Evolutionary conservation across 2,113 vertebrate genomes (phyloP).

Genomic region (Chloebia gouldiae): DNA sequence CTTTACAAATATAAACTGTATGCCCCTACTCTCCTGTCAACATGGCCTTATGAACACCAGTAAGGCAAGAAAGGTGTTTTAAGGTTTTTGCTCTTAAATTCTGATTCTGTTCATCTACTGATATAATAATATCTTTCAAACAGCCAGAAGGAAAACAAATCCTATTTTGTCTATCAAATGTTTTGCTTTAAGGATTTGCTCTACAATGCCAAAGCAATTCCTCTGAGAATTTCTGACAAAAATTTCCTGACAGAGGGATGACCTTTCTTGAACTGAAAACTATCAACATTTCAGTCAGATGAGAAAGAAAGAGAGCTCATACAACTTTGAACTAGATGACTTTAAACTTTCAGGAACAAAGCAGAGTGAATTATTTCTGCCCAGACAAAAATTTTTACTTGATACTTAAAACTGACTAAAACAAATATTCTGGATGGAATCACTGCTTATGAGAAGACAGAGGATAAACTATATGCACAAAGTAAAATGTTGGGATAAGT

Average conservation of each 20-base stretch:
- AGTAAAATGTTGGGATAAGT: neutral
- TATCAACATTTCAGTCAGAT: neutral
- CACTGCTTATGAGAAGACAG: neutral
- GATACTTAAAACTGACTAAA: neutral
- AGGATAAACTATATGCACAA: neutral
- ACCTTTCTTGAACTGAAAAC: neutral
- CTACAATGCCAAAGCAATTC: neutral
- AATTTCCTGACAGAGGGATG: neutral
- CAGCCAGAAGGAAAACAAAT: neutral
- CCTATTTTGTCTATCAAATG: neutral
- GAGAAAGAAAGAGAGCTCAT: neutral
- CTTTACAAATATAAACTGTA: neutral
- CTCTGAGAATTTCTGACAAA: neutral
- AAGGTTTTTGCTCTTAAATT: neutral
- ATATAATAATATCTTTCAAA: neutral
- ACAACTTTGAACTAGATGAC: neutral
- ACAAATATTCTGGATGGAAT: neutral
- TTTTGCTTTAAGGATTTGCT: neutral
- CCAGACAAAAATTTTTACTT: neutral
- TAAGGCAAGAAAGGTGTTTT: neutral
- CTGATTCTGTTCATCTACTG: neutral
- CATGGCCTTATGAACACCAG: neutral
- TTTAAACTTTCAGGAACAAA: neutral
- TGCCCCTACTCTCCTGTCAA: neutral
- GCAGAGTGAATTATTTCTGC: neutral